phyloP scores from a whole-genome alignment of 2,113 vertebrate species.

The Prionailurus viverrinus region DNA sequence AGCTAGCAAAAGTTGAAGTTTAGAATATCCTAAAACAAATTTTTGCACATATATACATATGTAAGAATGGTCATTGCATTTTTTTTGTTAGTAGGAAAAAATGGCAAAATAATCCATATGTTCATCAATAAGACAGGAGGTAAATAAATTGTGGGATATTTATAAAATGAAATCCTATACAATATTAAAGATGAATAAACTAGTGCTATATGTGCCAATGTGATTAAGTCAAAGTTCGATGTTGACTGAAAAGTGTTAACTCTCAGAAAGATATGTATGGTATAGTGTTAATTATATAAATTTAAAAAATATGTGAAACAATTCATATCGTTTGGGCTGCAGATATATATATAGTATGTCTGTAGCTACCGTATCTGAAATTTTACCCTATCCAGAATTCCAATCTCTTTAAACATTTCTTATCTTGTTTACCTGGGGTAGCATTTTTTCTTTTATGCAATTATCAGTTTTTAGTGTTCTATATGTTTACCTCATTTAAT shows the following conservation, averaged over 20 bases:
- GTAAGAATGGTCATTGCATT: neutral
- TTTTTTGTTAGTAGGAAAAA: slow-evolving; percentile 1
- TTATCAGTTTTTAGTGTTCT: neutral
- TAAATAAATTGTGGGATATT: neutral
- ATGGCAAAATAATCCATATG: neutral
- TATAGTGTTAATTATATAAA: neutral
- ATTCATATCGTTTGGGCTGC: neutral
- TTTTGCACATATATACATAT: neutral
- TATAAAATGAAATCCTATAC: neutral
- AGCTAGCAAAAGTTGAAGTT: neutral
- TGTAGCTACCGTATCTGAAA: neutral
- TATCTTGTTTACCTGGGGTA: neutral
- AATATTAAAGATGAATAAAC: neutral
- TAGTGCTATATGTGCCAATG: neutral
- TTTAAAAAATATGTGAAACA: neutral
- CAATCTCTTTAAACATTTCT: neutral
- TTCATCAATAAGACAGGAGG: neutral
- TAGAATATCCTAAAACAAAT: neutral
- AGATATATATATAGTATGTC: neutral
- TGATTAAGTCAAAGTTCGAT: neutral
- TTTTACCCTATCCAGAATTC: neutral
- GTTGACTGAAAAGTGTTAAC: neutral
- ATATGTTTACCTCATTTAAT: neutral
- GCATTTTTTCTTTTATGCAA: slow-evolving; percentile 11
- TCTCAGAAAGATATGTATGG: neutral